Conservation (phyloP, 2,797 vertebrate genomes). For the Helostoma temminkii region DNA sequence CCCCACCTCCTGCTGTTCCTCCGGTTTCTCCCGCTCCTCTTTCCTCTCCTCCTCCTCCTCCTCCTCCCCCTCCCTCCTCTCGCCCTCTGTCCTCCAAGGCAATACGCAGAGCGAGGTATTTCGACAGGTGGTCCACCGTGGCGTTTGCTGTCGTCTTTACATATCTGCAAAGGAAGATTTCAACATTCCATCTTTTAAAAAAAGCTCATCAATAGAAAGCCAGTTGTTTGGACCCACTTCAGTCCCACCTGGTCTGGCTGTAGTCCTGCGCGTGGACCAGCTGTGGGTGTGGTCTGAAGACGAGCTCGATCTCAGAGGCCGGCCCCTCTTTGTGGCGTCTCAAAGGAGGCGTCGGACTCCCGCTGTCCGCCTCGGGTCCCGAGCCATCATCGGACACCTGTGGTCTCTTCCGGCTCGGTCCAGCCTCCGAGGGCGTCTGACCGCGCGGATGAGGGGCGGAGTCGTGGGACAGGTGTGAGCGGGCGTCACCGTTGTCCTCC, state of each 20-base stretch:
- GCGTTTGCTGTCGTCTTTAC: slow-evolving; percentile 94
- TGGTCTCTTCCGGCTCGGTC: slow-evolving; percentile 83
- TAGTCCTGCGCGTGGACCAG: slow-evolving; percentile 89
- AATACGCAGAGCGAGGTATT: slow-evolving; percentile 92
- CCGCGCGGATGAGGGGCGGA: slow-evolving; percentile 78
- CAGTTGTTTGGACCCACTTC: background rate
- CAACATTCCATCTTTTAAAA: background rate
- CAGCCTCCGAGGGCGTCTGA: slow-evolving; percentile 77
- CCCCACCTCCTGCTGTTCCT: slow-evolving; percentile 57
- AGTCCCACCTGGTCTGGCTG: slow-evolving; percentile 89
- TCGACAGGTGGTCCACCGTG: slow-evolving; percentile 93
- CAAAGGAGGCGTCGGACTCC: slow-evolving; percentile 79
- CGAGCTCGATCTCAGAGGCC: slow-evolving; percentile 90
- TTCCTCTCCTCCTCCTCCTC: slow-evolving; percentile 44
- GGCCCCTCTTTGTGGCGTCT: slow-evolving; percentile 77
- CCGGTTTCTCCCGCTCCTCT: slow-evolving; percentile 46
- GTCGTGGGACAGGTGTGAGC: slow-evolving; percentile 87
- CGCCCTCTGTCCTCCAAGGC: slow-evolving; percentile 84
- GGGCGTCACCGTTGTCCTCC: slow-evolving; percentile 89
- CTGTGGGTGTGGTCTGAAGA: slow-evolving; percentile 91
- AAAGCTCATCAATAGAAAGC: too few relatives aligned
- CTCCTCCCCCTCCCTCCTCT: slow-evolving; percentile 33
- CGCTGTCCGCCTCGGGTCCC: slow-evolving; percentile 81
- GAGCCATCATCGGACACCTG: slow-evolving; percentile 87
- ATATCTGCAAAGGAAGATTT: slow-evolving; percentile 74